phyloP scores from a whole-genome alignment of 2,113 vertebrate genomes.

The Sapajus apella region DNA sequence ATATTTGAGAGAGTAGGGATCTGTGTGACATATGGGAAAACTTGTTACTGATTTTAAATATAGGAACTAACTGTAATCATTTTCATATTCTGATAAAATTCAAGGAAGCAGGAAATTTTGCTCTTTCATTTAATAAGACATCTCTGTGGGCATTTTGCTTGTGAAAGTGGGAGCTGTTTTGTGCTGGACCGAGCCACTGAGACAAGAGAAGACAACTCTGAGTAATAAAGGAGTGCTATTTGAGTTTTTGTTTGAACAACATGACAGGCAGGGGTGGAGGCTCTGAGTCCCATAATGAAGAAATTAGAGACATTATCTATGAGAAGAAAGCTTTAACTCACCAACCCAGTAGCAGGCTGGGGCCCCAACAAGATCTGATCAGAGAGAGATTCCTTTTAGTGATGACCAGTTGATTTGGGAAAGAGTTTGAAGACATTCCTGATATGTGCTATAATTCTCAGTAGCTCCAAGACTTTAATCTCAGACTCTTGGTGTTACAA shows the following conservation, averaged over 20 bases:
- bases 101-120: background rate
- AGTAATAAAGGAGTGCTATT: background rate
- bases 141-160: background rate
- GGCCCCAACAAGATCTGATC: background rate
- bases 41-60: background rate
- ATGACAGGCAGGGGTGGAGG: background rate
- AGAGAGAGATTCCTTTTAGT: background rate
- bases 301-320: background rate
- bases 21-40: background rate
- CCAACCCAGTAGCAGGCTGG: background rate
- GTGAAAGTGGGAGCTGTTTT: background rate
- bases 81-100: background rate
- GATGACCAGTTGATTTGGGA: background rate
- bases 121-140: background rate
- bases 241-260: background rate
- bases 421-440: background rate
- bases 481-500: background rate
- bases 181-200: background rate
- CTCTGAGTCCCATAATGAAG: background rate
- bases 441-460: background rate
- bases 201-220: background rate
- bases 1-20: background rate
- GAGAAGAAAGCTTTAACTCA: background rate
- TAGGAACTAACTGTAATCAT: background rate
- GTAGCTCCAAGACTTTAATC: background rate